phyloP scores from a whole-genome alignment of 2,888 invertebrate species.

The Caenorhabditis macrosperma region DNA sequence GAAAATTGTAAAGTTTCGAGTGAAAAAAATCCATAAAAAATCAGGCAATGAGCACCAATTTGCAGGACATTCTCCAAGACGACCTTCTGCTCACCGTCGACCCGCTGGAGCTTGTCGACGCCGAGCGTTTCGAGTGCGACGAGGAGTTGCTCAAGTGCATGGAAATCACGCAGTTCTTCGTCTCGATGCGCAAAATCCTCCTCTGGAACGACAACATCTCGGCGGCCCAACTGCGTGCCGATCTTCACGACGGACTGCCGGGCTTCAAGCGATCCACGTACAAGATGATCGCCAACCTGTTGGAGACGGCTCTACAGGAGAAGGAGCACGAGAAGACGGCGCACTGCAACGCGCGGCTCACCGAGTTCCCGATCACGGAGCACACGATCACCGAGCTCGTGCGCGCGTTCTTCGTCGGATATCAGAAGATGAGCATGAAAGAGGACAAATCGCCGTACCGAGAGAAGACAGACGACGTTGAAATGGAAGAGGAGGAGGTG shows the following conservation, averaged over 20 bases:
- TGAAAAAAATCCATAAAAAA: no score
- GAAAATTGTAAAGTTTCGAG: no score
- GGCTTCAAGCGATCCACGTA: slow-evolving; percentile 36
- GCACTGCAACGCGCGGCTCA: slow-evolving; percentile 41
- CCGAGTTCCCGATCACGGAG: slow-evolving; percentile 41
- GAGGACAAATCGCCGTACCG: no score
- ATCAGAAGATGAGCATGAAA: slow-evolving; percentile 5
- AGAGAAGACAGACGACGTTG: neutral
- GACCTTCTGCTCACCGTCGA: slow-evolving; percentile 22
- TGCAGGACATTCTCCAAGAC: slow-evolving; percentile 28
- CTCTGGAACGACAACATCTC: slow-evolving; percentile 43
- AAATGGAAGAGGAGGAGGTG: neutral
- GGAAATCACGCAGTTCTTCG: slow-evolving; percentile 52
- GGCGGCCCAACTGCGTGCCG: slow-evolving; percentile 6
- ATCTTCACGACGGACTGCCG: slow-evolving; percentile 17
- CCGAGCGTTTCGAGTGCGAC: slow-evolving; percentile 2
- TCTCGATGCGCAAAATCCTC: slow-evolving; percentile 45
- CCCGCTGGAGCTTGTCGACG: neutral
- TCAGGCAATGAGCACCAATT: no score
- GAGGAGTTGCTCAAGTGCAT: slow-evolving; percentile 38
- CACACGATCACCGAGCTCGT: slow-evolving; percentile 40
- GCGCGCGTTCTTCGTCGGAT: slow-evolving; percentile 36
- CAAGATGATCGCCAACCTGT: slow-evolving; percentile 37
- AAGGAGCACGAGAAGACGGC: slow-evolving; percentile 42
- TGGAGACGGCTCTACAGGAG: slow-evolving; percentile 40